Evolutionary conservation across 2,113 vertebrate species (phyloP).

Genomic region (Oxyruncus cristatus): DNA sequence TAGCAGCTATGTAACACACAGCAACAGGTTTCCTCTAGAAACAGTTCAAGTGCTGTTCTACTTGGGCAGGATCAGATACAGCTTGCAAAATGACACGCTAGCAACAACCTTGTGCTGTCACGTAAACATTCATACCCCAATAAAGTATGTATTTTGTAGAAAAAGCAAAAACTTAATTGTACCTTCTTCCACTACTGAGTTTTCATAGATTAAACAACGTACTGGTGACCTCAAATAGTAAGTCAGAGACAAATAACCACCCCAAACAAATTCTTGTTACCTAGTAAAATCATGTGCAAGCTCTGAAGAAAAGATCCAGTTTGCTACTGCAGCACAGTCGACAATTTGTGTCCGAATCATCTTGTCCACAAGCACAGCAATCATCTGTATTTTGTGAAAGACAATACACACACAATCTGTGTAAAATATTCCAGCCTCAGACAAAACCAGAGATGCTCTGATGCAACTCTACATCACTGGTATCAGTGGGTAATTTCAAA

Average conservation of each 20-base stretch:
- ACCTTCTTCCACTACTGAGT: background rate
- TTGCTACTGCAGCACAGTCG: constrained; percentile 96
- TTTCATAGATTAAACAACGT: background rate
- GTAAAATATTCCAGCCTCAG: background rate
- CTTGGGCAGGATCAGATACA: background rate
- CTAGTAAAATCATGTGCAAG: constrained; percentile 96
- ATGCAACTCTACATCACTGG: background rate
- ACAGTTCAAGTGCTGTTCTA: background rate
- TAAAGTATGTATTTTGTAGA: fast-evolving
- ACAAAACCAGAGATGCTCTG: background rate
- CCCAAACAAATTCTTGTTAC: constrained; percentile 65
- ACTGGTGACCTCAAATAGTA: background rate
- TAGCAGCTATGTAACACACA: fast-evolving
- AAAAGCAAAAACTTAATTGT: background rate
- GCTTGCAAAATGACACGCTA: background rate
- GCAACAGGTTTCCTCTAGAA: background rate
- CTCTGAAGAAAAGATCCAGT: constrained; percentile 98
- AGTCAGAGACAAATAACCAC: background rate
- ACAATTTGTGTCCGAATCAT: constrained; percentile 97
- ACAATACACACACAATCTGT: background rate
- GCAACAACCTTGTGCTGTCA: background rate
- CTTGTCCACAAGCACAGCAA: constrained; percentile 93
- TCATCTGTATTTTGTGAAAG: constrained; percentile 82
- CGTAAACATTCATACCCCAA: background rate
- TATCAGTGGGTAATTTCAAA: background rate